Conservation (phyloP, 2,888 invertebrate species). For the Nephrotoma appendiculata region DNA sequence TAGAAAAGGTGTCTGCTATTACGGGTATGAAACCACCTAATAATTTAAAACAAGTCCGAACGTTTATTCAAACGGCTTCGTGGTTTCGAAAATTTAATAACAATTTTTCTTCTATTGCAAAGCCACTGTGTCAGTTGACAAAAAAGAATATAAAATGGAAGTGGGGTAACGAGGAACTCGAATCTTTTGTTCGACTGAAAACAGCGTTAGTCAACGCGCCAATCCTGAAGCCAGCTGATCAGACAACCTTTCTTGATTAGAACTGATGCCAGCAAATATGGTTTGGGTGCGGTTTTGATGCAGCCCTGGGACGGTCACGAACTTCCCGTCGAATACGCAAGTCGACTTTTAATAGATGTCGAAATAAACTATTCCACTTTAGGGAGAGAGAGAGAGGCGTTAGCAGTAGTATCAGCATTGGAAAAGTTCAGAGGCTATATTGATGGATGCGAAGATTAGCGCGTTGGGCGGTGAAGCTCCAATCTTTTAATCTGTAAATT, state of each 20-base stretch:
- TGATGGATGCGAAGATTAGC: no score
- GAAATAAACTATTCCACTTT: constrained; percentile 23
- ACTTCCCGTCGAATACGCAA: constrained; percentile 12
- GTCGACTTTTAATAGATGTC: constrained; percentile 13
- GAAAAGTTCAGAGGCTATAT: no score
- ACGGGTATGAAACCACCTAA: constrained; percentile 10
- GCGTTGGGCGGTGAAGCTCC: no score
- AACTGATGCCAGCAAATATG: constrained; percentile 18
- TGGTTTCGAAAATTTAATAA: no score
- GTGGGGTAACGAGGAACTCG: constrained; percentile 15
- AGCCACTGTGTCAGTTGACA: constrained; percentile 18
- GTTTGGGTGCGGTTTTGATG: constrained; percentile 14
- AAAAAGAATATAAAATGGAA: constrained; percentile 16
- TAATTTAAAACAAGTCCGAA: constrained; percentile 15
- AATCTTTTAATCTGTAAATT: no score
- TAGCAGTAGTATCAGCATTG: no score
- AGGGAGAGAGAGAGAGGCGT: constrained; percentile 7
- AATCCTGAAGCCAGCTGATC: constrained; percentile 14
- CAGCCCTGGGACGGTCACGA: constrained; percentile 14
- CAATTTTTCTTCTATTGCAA: constrained; percentile 19
- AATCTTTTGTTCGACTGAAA: constrained; percentile 13
- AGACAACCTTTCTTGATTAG: constrained; percentile 16
- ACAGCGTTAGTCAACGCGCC: constrained; percentile 9
- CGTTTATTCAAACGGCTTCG: constrained; percentile 18
- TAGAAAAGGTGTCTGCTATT: constrained; percentile 9